Base-by-base conservation (phyloP, 2,113 vertebrate genomes). In the Machaerirhynchus nigripectus region DNA sequence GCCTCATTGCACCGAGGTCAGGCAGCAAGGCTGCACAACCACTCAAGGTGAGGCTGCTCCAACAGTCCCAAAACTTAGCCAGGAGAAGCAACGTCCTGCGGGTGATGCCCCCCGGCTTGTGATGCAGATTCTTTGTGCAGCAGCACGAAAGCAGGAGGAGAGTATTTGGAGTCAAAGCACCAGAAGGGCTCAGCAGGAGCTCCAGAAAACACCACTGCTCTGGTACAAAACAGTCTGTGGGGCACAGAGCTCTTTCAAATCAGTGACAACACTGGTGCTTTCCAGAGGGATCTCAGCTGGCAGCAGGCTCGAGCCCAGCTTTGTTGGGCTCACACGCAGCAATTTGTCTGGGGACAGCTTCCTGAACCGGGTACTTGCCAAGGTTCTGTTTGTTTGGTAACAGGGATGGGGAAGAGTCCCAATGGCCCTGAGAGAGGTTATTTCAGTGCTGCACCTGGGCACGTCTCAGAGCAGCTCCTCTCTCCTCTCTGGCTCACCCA, bases 291-390 rank as follows among this genome's bases (percentile, higher is more conserved):
- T 40, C 83, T 60, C 93, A 96, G 95, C 88, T 86, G 76, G 49
- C 86, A 28, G 63, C 4, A 46, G 93, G 83, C 90, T 94, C 7
- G 4, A 78, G 52, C 76, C 85, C 93, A 92, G 17, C 55, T 71
- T 14, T 1, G 11, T 7, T 87, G 88, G 90, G 92, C 94, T 95
- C 88, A 84, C 73, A 92, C 90, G 88, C 93, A 96, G 69, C 69
- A 46, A 16, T 81, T 26, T 37, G 74, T 89, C 84, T 82, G 80
- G 86, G 86, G 93, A 96, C 96, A 95, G 94, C 89, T 96, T 92
- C 83, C 95, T 53, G 46, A 53, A 31, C 28, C 40, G 0, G 57
- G 57, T 4, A 71, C 86, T 89, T 89, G 95, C 90, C 96, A 95
- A 89, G 86, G 71, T 11, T 96, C 6, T 92, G 76, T 93, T 91